Percentiles rank a stretch among this genome's conserved stretches.
Conservation (phyloP, 35 echinoderm and acorn worm species). For the Heliocidaris tuberculata region DNA sequence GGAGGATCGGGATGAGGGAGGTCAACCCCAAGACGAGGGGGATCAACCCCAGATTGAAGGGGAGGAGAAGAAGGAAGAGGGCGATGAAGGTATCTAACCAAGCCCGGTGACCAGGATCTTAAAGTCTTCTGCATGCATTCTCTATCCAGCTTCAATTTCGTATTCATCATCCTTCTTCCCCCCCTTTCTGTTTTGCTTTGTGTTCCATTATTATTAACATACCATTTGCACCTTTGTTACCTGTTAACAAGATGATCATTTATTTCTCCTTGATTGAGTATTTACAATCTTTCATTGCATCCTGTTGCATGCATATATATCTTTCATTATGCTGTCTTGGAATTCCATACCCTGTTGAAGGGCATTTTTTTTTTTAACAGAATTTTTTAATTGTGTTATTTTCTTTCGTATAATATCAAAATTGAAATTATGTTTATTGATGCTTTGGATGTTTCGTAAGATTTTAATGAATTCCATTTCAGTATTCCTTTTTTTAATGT, state of each 20-base stretch:
- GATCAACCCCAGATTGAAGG: not conserved
- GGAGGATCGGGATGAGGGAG: not conserved
- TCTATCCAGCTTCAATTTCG: not conserved
- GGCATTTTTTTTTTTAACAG: too few relatives aligned
- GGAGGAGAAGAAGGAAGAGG: slow-evolving; percentile 26
- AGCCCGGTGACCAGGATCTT: not conserved
- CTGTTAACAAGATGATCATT: not conserved
- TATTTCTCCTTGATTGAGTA: not conserved
- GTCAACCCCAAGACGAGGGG: not conserved
- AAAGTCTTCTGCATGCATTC: not conserved
- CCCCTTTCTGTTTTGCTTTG: not conserved
- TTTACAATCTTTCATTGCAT: not conserved
- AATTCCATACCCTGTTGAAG: too few relatives aligned
- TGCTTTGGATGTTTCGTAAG: too few relatives aligned
- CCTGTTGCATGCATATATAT: not conserved
- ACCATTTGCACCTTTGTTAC: not conserved
- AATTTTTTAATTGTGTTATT: too few relatives aligned
- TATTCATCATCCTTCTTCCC: not conserved
- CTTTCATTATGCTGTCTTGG: not conserved
- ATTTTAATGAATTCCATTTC: too few relatives aligned
- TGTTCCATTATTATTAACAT: slow-evolving; percentile 14
- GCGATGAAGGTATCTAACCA: slow-evolving; percentile 36
- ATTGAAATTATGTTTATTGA: too few relatives aligned
- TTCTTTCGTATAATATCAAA: too few relatives aligned
- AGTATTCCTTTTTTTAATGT: too few relatives aligned